phyloP scores from a whole-genome alignment of 35 echinoderm and acorn worm genomes.

The Acanthaster planci region DNA sequence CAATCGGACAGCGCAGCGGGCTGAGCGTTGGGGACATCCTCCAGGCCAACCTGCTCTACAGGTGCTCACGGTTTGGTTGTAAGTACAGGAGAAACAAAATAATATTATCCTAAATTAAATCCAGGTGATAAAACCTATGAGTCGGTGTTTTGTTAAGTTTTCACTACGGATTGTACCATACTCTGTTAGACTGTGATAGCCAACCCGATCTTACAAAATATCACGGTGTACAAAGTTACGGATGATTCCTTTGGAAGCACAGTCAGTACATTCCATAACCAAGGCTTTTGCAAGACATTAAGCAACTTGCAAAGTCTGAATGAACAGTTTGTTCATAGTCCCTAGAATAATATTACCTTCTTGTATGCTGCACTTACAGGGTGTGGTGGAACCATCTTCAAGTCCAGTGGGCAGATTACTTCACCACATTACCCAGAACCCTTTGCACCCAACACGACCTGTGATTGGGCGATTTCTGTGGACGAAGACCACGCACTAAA shows the following conservation, averaged over 20 bases:
- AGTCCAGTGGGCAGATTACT: slow-evolving; percentile 53
- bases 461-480: slow-evolving; percentile 82
- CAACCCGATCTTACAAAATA: too few species aligned
- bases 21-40: slow-evolving; percentile 79
- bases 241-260: too few species aligned
- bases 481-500: slow-evolving; percentile 50
- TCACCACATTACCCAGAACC: slow-evolving; percentile 71
- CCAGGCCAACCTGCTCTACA: slow-evolving; percentile 67
- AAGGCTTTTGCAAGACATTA: too few species aligned
- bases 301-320: too few species aligned
- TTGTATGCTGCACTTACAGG: slow-evolving; percentile 41
- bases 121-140: too few species aligned
- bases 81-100: neutral
- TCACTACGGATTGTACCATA: too few species aligned
- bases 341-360: neutral
- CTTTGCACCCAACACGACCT: slow-evolving; percentile 59
- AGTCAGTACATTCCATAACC: too few species aligned
- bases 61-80: slow-evolving; percentile 59
- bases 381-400: slow-evolving; percentile 83
- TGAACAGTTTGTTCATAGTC: too few species aligned
- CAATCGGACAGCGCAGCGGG: slow-evolving; percentile 58
- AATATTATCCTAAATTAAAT: too few species aligned
- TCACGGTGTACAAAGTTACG: too few species aligned
- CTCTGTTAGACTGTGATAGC: too few species aligned
- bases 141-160: too few species aligned